These are phyloP conservation scores for human DNA, from an alignment of 2,113 vertebrate genomes.

Conservation along the genomic window GRCh38 chr2:170374501-170375000, in stretches of 20 bases:
- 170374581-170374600: background rate
- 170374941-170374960: background rate
- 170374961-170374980: constrained; percentile 14
- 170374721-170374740: background rate
- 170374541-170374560: background rate
- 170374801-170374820: background rate
- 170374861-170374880: background rate
- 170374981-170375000: background rate
- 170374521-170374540: background rate
- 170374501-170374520: background rate
- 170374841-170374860: background rate
- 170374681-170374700: background rate
- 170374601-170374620: background rate
- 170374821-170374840: background rate
- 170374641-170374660: background rate
- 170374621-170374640: background rate
- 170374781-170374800: too few species aligned
- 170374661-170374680: background rate
- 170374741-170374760: too few species aligned
- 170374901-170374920: background rate
- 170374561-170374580: background rate
- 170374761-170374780: too few species aligned
- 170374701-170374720: background rate
- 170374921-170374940: constrained; percentile 21
- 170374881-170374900: background rate